Base-by-base conservation (phyloP, 2,113 vertebrate genomes). In the Pedionomus torquatus region DNA sequence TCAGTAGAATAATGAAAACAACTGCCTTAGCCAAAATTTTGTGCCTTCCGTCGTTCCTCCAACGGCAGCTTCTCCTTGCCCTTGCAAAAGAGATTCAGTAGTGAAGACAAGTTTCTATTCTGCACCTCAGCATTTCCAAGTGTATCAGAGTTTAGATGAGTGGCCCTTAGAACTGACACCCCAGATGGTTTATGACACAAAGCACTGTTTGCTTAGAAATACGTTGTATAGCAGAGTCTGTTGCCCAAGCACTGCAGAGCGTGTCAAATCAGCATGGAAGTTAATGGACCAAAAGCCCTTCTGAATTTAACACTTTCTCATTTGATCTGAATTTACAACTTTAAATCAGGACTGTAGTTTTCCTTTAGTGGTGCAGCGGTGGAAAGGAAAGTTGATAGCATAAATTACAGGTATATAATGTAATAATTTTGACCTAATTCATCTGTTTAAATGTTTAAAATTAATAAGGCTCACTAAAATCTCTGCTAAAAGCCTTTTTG, bases 151-250 rank as follows among this genome's bases (percentile, higher is more conserved):
- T 79, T 70, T 52, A 64, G 48, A 83, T 74, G 91, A 98, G 93
- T 96, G 92, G 95, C 85, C 95, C 97, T 94, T 92, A 74, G 95
- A 94, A 94, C 31, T 81, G 94, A 95, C 94, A 97, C 95, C 98
- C 97, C 98, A 98, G 98, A 98, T 97, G 98, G 98, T 97, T 98
- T 97, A 97, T 97, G 96, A 98, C 97, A 98, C 97, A 98, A 97
- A 97, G 97, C 89, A 95, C 95, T 98, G 97, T 98, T 98, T 98
- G 97, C 98, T 98, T 97, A 98, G 97, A 95, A 97, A 97, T 96
- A 97, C 63, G 92, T 88, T 93, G 92, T 97, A 77, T 94, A 70
- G 97, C 95, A 79, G 94, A 97, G 92, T 97, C 95, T 98, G 97
- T 98, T 97, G 95, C 96, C 95, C 94, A 87, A 98, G 93, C 93